Base-by-base conservation (phyloP, 2,888 invertebrate species). In the Acanthopleura granulata region DNA sequence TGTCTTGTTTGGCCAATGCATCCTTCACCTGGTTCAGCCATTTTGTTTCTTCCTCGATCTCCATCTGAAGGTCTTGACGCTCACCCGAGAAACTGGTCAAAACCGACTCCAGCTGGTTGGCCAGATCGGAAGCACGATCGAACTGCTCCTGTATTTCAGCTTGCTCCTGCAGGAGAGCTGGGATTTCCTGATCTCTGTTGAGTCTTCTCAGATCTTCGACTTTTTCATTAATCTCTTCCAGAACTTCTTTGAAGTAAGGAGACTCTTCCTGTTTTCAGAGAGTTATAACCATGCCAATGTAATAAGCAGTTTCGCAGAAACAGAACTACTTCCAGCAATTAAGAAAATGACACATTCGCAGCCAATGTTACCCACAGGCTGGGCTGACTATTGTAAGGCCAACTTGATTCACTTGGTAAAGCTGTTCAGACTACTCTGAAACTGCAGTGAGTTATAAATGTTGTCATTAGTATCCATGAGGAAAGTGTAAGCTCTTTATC, bases 171-270 rank as follows among this genome's bases (percentile, higher is more conserved):
- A 82, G 79, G 62, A 91, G 81, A 25, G 82, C 82, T 25, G 95
- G 93, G 49, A 95, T 93, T 18, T 94, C 93, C 78, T 93, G 92
- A 73, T 93, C 94, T 83, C 94, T 93, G 87, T 95, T 95, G 74
- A 96, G 91, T 87, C 95, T 94, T 0, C 93, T 91, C 51, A 98
- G 92, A 86, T 97, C 96, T 75, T 93, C 93, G 29, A 94, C 94
- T 91, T 97, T 97, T 14, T 94, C 93, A 61, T 93, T 92, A 74
- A 98, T 94, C 77, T 94, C 95, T 82, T 94, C 94, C 84, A 94
- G 94, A 3, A 96, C 91, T 74, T 95, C 94, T 77, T 94, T 92
- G 87, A 95, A 94, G 0, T 94, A 93, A 0, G 96, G 95, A 49
- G 97, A 89, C 89, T 97, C 97, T 84, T 95, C 87, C 90, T 90